Conservation (phyloP, 2,888 invertebrate genomes). For the Psylliodes chrysocephalus region DNA sequence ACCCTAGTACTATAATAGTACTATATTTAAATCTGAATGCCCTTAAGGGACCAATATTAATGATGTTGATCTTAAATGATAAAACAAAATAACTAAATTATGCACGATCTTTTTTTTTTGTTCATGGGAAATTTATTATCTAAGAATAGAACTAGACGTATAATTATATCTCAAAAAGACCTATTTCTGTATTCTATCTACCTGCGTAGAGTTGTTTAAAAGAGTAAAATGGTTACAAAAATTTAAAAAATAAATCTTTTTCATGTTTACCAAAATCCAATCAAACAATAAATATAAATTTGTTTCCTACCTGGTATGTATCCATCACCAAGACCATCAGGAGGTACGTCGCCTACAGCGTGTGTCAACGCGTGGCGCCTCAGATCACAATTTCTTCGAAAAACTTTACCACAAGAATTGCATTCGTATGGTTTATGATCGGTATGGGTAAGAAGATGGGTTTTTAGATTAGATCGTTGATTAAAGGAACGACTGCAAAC, state of each 20-base stretch:
- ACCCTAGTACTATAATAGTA: no score
- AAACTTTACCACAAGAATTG: slow-evolving; percentile 59
- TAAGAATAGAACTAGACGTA: neutral
- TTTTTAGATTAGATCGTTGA: slow-evolving; percentile 92
- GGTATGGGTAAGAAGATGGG: slow-evolving; percentile 88
- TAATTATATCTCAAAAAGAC: neutral
- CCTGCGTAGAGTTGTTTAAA: no score
- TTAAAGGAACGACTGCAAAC: slow-evolving; percentile 91
- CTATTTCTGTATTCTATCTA: neutral
- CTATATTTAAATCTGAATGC: no score
- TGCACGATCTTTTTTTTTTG: neutral
- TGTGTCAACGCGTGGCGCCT: slow-evolving; percentile 90
- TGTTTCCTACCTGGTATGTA: slow-evolving; percentile 59
- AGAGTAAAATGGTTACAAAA: no score
- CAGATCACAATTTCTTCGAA: slow-evolving; percentile 84
- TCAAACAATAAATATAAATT: slow-evolving; percentile 38
- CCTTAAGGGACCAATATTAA: no score
- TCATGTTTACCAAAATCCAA: no score
- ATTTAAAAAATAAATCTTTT: no score
- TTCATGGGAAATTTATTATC: neutral
- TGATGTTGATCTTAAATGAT: no score
- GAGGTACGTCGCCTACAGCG: slow-evolving; percentile 87
- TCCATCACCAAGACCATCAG: slow-evolving; percentile 67
- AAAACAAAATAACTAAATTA: no score
- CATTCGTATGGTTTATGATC: slow-evolving; percentile 67